Conservation (phyloP, 2,113 vertebrate species). For the Halichoeres trimaculatus region DNA sequence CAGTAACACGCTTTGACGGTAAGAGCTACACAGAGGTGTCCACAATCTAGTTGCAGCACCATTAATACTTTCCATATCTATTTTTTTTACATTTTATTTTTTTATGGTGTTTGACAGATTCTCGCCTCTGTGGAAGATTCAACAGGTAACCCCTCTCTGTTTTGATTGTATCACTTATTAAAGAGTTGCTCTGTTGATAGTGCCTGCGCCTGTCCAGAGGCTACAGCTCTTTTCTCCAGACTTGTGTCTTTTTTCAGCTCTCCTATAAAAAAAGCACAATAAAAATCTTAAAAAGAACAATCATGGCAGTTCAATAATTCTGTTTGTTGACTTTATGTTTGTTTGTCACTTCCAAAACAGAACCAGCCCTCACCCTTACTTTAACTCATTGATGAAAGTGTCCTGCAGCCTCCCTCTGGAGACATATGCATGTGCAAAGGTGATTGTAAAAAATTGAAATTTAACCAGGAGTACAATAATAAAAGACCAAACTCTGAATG, state of each 20-base stretch:
- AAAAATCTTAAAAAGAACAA: no score
- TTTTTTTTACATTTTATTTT: not conserved
- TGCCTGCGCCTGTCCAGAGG: no score
- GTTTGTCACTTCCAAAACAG: constrained; percentile 51
- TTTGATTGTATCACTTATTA: not conserved
- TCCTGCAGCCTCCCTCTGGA: constrained; percentile 69
- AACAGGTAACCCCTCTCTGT: constrained; percentile 62
- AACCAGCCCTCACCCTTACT: constrained; percentile 38
- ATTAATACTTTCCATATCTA: not conserved
- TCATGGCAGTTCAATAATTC: not conserved
- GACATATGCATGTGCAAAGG: constrained; percentile 75
- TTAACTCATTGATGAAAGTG: constrained; percentile 19
- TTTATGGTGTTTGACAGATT: constrained; percentile 54
- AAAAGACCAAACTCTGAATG: not conserved
- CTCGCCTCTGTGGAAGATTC: constrained; percentile 54
- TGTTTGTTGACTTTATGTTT: not conserved
- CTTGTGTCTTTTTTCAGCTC: no score
- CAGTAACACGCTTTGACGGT: constrained; percentile 64
- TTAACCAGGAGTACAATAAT: not conserved
- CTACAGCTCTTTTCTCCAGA: no score
- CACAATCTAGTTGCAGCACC: not conserved
- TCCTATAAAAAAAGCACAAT: no score
- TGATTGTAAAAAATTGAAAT: constrained; percentile 30
- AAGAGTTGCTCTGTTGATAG: no score
- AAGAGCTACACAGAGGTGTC: constrained; percentile 8